These are phyloP conservation scores for Antennarius striatus DNA, from an alignment of 2,113 vertebrate species.

Conservation along the genomic window DNA sequence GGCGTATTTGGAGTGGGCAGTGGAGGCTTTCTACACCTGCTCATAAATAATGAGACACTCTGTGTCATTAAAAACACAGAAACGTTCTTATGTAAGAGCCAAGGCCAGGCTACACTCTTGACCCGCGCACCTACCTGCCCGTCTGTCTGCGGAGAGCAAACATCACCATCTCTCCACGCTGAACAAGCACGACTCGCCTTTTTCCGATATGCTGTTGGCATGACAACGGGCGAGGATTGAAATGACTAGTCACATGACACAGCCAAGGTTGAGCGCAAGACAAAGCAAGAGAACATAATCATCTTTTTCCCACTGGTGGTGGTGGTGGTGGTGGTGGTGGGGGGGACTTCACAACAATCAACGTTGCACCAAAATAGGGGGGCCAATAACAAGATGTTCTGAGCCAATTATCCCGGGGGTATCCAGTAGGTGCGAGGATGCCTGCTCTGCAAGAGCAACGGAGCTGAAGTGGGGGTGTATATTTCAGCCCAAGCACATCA, in stretches of 20 bases:
- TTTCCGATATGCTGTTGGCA: constrained; percentile 72
- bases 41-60: neutral
- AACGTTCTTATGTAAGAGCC: neutral
- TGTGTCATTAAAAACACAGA: neutral
- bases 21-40: neutral
- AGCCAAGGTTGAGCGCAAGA: constrained; percentile 66
- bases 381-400: constrained; percentile 56
- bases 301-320: constrained; percentile 8
- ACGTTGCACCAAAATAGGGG: constrained; percentile 12
- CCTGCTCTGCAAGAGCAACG: constrained; percentile 23
- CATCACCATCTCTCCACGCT: constrained; percentile 41
- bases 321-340: too few species aligned
- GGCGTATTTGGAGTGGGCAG: too few species aligned
- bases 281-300: constrained; percentile 52
- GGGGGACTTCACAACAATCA: constrained; percentile 34
- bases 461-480: constrained; percentile 36
- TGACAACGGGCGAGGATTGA: constrained; percentile 74
- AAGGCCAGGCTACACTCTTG: constrained; percentile 10
- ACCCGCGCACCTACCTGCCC: constrained; percentile 41
- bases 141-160: constrained; percentile 51
- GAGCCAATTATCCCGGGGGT: constrained; percentile 55
- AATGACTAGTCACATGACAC: constrained; percentile 65
- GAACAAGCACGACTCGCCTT: constrained; percentile 47
- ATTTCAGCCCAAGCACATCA: constrained; percentile 39
- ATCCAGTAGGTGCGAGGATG: constrained; percentile 34